phyloP scores from a whole-genome alignment of 2,113 vertebrate species.

The Galemys pyrenaicus region DNA sequence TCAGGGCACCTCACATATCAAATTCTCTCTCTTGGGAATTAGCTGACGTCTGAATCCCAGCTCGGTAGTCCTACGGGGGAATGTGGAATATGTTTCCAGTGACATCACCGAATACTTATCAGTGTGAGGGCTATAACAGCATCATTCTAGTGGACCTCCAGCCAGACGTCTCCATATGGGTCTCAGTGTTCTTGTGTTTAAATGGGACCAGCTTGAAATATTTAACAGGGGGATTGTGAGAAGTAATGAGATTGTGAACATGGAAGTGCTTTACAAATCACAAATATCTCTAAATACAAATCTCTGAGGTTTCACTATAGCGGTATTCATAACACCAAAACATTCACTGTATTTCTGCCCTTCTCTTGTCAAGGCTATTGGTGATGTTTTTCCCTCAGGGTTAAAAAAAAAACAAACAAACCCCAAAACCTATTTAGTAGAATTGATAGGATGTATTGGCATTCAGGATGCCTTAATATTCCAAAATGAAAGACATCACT shows the following conservation, averaged over 20 bases:
- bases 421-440: neutral
- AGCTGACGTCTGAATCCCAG: neutral
- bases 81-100: neutral
- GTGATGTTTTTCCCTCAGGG: neutral
- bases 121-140: neutral
- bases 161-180: neutral
- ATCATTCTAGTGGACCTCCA: neutral
- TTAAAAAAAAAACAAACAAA: neutral
- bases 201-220: neutral
- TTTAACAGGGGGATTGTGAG: neutral
- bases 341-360: neutral
- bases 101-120: neutral
- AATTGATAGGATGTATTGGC: neutral
- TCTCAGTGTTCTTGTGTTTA: neutral
- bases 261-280: neutral
- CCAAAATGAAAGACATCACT: neutral
- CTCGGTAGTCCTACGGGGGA: neutral
- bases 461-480: neutral
- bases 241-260: accelerated
- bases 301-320: accelerated
- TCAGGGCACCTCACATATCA: accelerated
- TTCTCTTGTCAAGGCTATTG: neutral
- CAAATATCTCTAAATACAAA: neutral
- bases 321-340: neutral
- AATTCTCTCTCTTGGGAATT: neutral